Base-by-base conservation (phyloP, 2,113 vertebrate genomes). In the Tyto alba region DNA sequence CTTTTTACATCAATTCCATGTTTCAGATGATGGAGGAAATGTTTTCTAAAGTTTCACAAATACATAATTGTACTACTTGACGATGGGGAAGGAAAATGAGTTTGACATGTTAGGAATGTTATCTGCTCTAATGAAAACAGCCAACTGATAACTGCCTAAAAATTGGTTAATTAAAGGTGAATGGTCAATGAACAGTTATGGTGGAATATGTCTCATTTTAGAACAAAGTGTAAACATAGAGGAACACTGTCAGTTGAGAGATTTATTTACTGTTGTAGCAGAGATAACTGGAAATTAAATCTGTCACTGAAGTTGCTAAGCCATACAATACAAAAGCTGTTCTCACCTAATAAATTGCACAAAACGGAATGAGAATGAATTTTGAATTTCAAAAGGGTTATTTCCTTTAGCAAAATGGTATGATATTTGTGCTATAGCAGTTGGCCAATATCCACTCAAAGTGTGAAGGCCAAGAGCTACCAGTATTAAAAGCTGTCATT, bases 121-220 rank as follows among this genome's bases (percentile, higher is more conserved):
- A 86, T 93, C 52, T 95, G 75, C 94, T 97, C 74, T 77, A 67
- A 83, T 96, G 89, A 85, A 98, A 98, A 98, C 92, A 98, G 77
- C 48, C 62, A 96, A 69, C 67, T 68, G 93, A 96, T 97, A 90
- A 89, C 93, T 96, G 43, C 68, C 47, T 96, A 97, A 95, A 98
- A 97, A 97, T 97, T 96, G 97, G 92, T 95, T 97, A 97, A 96
- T 98, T 98, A 97, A 97, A 97, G 81, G 59, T 95, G 96, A 98
- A 97, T 96, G 80, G 76, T 96, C 94, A 95, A 80, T 91, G 95
- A 90, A 94, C 89, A 96, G 78, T 83, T 97, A 84, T 67, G 45
- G 50, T 92, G 88, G 90, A 97, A 93, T 92, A 83, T 82, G 82
- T 88, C 82, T 95, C 76, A 90, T 95, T 96, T 96, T 77, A 95